Base-by-base conservation (phyloP, 2,113 vertebrate species). In the Lepus timidus region DNA sequence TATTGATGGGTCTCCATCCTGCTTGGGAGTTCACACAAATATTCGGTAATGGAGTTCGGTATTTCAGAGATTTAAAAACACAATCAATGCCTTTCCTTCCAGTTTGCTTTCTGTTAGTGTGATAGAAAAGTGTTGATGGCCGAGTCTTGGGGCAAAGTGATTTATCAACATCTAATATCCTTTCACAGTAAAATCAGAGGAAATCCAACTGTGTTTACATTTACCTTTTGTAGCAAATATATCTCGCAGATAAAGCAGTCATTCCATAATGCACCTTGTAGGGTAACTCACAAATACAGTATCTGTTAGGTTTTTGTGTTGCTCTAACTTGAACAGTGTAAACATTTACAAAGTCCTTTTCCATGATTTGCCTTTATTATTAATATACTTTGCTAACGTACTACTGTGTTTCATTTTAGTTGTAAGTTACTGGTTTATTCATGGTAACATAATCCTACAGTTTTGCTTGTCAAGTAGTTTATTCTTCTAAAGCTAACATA, bases 21-120 rank as follows among this genome's bases (percentile, higher is more conserved):
- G 70, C 81, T 87, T 88, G 87, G 33, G 20, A n/a, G 4, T 36
- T 85, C 55, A 36, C 27, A 64, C 14, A 88, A 3, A 78, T 85
- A 74, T 22, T 94, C 44, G 71, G 8, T 65, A 75, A 58, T 75
- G 23, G 29, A 20, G 14, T 58, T 25, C 25, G 20, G 6, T 22
- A 44, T 61, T 85, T 94, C 36, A 83, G 33, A 73, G 52, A 51
- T 85, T 85, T 85, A 23, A 88, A 94, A 79, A 80, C 22, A 23
- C 33, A 73, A n/a, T 49, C 49, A 49, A 36, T 58, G 10, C 51
- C 51, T 61, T 90, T 93, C 7, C 55, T 78, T 16, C 51, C 31
- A 61, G n/a, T 78, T 91, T 84, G 16, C 31, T 62, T 6, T 74
- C 3, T 86, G 1, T 90, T 91, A 80, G 33, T 81, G 85, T 85